phyloP scores from a whole-genome alignment of 2,113 vertebrate species.

The Myotis lucifugus region DNA sequence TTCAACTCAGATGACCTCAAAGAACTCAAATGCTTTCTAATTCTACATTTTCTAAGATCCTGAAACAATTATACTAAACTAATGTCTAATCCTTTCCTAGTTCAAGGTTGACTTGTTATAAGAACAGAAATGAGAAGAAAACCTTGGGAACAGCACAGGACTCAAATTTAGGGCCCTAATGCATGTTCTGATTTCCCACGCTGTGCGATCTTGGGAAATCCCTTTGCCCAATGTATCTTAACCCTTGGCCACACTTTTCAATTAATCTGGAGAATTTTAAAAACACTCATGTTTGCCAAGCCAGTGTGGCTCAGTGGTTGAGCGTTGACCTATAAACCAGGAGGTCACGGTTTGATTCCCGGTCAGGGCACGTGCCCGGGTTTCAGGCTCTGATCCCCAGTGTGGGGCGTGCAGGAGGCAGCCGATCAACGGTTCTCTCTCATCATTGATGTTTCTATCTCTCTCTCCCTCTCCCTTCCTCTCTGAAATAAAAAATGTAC shows the following conservation, averaged over 20 bases:
- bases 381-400: too few relatives aligned
- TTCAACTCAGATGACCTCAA: neutral
- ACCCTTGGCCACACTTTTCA: neutral
- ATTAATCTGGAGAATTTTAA: neutral
- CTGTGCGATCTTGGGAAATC: neutral
- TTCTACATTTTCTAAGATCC: constrained; percentile 2
- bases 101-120: neutral
- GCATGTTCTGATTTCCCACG: neutral
- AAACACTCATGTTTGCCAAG: neutral
- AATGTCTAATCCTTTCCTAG: neutral
- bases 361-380: too few relatives aligned
- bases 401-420: too few relatives aligned
- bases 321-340: too few relatives aligned
- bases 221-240: neutral
- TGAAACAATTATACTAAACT: neutral
- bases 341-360: too few relatives aligned
- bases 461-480: too few relatives aligned
- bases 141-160: neutral
- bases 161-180: neutral
- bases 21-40: constrained; percentile 20
- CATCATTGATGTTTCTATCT: too few relatives aligned
- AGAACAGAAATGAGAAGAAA: neutral
- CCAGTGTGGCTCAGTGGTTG: too few relatives aligned
- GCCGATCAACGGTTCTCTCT: too few relatives aligned
- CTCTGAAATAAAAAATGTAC: neutral